Conservation (phyloP, 2,797 vertebrate species). For the Amniataba percoides region DNA sequence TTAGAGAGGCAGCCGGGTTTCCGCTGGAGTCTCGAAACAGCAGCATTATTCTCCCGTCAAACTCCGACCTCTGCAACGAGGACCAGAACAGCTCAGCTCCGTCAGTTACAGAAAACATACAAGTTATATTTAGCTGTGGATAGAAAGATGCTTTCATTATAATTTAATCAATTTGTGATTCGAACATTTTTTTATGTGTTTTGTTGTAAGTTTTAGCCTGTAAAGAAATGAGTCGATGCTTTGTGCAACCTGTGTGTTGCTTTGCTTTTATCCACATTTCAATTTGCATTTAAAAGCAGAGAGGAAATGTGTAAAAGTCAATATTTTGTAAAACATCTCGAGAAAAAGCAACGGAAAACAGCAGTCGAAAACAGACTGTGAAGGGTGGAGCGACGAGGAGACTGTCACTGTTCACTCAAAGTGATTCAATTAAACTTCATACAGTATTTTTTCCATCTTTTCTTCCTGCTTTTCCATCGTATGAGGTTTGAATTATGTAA, state of each 20-base stretch:
- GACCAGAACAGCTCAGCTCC: neutral
- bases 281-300: neutral
- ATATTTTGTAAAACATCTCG: neutral
- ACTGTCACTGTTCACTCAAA: too few relatives aligned
- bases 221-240: neutral
- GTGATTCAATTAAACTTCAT: too few relatives aligned
- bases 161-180: neutral
- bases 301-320: neutral
- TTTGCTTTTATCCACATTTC: neutral
- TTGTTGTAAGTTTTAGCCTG: neutral
- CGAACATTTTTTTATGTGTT: neutral
- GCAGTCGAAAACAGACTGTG: too few relatives aligned
- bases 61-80: neutral
- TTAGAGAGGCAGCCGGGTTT: conserved; percentile 27
- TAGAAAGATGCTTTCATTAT: too few relatives aligned
- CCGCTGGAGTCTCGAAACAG: neutral
- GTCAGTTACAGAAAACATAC: neutral
- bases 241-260: neutral
- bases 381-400: too few relatives aligned
- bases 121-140: too few relatives aligned
- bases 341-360: too few relatives aligned
- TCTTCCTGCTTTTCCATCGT: too few relatives aligned
- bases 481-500: too few relatives aligned
- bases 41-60: neutral
- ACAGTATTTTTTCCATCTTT: too few relatives aligned